These are phyloP conservation scores for Antedon mediterranea DNA, from an alignment of 53 echinoderm and acorn worm species.

Conservation along the genomic window DNA sequence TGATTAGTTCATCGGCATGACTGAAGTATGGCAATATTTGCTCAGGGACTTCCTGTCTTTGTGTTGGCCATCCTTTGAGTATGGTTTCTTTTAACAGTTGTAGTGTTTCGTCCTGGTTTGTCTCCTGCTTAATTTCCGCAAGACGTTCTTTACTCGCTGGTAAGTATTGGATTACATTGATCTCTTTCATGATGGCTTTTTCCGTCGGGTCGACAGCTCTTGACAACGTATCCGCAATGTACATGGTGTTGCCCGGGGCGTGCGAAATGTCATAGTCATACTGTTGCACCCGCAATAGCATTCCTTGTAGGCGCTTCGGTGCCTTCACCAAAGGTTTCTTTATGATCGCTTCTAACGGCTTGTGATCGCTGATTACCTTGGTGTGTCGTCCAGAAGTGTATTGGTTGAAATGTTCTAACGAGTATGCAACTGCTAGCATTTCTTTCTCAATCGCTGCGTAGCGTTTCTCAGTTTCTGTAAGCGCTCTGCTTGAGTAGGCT, in stretches of 20 bases:
- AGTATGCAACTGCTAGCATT: neutral
- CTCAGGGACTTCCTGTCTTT: neutral
- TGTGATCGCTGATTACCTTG: conserved; percentile 28
- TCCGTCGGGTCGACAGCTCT: neutral
- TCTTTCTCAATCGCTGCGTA: neutral
- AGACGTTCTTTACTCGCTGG: conserved; percentile 26
- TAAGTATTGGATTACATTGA: conserved; percentile 12
- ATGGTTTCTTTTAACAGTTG: conserved; percentile 22
- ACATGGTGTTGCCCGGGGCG: conserved; percentile 17
- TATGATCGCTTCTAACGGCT: conserved; percentile 28
- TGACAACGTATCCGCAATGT: conserved; percentile 16
- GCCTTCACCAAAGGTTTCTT: conserved; percentile 31
- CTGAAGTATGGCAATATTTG: neutral
- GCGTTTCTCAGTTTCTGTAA: neutral
- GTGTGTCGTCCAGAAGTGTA: neutral
- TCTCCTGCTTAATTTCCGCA: conserved; percentile 9
- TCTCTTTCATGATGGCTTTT: neutral
- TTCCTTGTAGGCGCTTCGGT: conserved; percentile 23
- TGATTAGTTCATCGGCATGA: neutral
- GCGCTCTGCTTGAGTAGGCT: conserved; percentile 19
- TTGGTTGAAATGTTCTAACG: neutral
- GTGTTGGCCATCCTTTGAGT: conserved; percentile 10
- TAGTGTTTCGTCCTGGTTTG: conserved; percentile 6
- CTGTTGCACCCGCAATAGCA: conserved; percentile 28
- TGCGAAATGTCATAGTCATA: conserved; percentile 28